These are phyloP conservation scores for Carabus problematicus DNA, from an alignment of 2,888 invertebrate genomes.

Conservation along the genomic window DNA sequence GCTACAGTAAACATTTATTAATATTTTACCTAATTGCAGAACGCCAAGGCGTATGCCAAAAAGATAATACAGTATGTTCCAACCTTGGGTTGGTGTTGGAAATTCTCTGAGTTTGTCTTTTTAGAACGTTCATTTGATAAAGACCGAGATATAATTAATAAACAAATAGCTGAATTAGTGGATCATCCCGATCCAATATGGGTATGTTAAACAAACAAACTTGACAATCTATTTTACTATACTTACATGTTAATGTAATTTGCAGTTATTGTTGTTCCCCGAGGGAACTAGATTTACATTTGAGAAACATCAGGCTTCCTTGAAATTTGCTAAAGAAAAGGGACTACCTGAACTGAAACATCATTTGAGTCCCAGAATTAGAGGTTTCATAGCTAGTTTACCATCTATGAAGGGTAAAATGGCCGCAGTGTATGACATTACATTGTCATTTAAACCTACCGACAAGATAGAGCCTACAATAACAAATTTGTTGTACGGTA, in stretches of 20 bases:
- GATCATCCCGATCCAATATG: constrained; percentile 92
- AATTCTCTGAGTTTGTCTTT: constrained; percentile 93
- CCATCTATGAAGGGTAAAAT: constrained; percentile 81
- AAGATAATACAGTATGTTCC: constrained; percentile 90
- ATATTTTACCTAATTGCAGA: constrained; percentile 63
- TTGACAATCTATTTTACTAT: too few relatives aligned
- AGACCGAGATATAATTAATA: constrained; percentile 82
- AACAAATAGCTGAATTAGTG: constrained; percentile 80
- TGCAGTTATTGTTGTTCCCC: constrained; percentile 84
- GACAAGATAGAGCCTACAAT: constrained; percentile 78
- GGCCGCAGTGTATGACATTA: constrained; percentile 84
- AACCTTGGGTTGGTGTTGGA: constrained; percentile 95
- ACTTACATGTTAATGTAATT: constrained; percentile 46
- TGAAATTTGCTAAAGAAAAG: constrained; percentile 86
- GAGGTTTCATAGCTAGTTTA: constrained; percentile 89
- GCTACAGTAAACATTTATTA: too few relatives aligned
- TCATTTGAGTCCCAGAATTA: constrained; percentile 93
- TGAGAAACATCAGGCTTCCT: constrained; percentile 85
- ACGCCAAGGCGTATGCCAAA: constrained; percentile 95
- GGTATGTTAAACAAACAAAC: constrained; percentile 63
- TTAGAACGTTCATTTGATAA: constrained; percentile 90
- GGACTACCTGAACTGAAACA: constrained; percentile 86
- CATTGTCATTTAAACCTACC: constrained; percentile 73
- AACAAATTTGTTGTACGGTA: constrained; percentile 76
- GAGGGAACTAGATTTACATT: constrained; percentile 93